Evolutionary conservation across 2,888 invertebrate species (phyloP), one percentile per base, ranked within the genome.

Genomic region (Morpho deidamia): DNA sequence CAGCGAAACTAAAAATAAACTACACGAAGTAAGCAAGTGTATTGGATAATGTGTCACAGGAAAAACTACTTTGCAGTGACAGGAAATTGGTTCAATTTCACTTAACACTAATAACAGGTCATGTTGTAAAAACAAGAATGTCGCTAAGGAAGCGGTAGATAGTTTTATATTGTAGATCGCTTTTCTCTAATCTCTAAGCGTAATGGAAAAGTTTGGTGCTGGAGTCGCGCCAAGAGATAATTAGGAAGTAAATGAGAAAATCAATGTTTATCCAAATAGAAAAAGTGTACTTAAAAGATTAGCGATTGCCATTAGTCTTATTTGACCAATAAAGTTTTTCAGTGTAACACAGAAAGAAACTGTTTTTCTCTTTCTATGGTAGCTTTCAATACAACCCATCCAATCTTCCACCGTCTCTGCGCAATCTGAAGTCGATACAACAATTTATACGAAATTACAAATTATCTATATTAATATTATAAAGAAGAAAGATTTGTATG

Each of bases 121-220:
- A 40, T 10, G 45, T 45, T 49, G 48, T 48, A 48, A 51, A 54
- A 55, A 55, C 48, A 51, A 48, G 46, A 47, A 56, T 51, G 51
- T 58, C 42, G 46, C 54, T 52, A 58, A 61, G 60, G 54, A 54
- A 56, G 50, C 50, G 48, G 48, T 52, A 50, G 44, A 50, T 57
- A 60, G 54, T 60, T 58, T 55, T 60, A 60, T 61, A 59, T 58
- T 52, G 52, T 57, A 58, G 58, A 60, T 58, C 53, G 60, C 53
- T 60, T 60, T 53, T 52, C 47, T 54, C 54, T 56, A 60, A 60
- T 60, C 58, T 58, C 59, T 48, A 35, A 51, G 47, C 55, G 54
- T 61, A 64, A 63, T 63, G 58, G 61, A 53, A 55, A 59, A 61
- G 60, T 60, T 61, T 45, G 51, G 56, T 49, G 42, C 57, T 64